These are phyloP conservation scores for Disparrhopalites patrizii DNA, from an alignment of 2,888 invertebrate genomes.

Conservation along the genomic window DNA sequence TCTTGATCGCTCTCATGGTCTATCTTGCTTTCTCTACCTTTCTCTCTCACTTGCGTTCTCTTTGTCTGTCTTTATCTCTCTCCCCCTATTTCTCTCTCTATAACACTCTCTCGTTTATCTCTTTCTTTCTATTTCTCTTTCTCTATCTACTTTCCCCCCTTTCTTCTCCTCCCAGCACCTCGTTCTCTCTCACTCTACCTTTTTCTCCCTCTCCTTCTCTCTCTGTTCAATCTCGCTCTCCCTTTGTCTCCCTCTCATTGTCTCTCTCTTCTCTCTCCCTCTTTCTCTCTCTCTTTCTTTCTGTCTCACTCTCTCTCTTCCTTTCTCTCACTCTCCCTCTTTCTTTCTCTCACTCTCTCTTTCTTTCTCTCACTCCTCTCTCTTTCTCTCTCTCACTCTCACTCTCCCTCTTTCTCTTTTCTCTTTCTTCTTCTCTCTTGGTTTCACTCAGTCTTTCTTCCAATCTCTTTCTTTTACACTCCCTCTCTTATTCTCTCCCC, in stretches of 20 bases:
- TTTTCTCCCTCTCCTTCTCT: background rate
- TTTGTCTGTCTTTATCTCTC: background rate
- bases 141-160: background rate
- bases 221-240: too few species aligned
- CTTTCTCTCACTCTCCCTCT: constrained; percentile 6
- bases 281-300: background rate
- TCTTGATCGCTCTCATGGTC: constrained; percentile 5
- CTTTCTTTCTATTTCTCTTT: too few species aligned
- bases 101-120: background rate
- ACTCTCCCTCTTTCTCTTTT: constrained; percentile 1
- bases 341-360: background rate
- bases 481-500: too few species aligned
- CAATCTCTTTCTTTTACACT: too few species aligned
- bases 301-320: too few species aligned
- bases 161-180: background rate
- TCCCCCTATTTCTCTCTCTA: background rate
- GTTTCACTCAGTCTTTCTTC: background rate
- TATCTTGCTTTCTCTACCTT: background rate
- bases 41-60: background rate
- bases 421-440: constrained; percentile 10
- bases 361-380: background rate
- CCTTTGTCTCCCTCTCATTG: background rate
- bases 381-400: background rate
- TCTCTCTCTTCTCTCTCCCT: background rate
- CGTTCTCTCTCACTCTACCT: background rate